phyloP scores from a whole-genome alignment of 2,797 vertebrate species.

The Urophycis tenuis region DNA sequence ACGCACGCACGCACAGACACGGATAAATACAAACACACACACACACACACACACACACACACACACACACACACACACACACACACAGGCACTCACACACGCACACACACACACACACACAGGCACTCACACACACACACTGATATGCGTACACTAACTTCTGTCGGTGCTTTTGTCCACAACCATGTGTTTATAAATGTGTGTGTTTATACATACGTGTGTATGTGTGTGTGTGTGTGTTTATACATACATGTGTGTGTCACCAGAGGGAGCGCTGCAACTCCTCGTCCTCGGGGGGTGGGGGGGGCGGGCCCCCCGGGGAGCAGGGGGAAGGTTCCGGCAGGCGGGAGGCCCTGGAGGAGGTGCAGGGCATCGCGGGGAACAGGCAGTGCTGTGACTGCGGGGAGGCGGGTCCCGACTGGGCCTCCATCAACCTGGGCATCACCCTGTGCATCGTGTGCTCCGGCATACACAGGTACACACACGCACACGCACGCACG shows the following conservation, averaged over 20 bases:
- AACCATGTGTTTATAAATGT: constrained; percentile 3
- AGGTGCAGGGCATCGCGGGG: constrained; percentile 78
- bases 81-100: no score
- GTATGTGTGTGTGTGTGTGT: not conserved
- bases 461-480: constrained; percentile 87
- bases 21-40: no score
- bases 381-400: constrained; percentile 88
- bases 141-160: constrained; percentile 15
- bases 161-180: constrained; percentile 10
- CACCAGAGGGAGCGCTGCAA: constrained; percentile 67
- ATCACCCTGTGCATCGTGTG: constrained; percentile 89
- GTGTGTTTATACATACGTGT: no score
- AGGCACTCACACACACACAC: constrained; percentile 7
- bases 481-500: not conserved
- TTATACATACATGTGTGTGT: constrained; percentile 14
- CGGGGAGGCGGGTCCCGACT: constrained; percentile 78
- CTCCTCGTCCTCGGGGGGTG: constrained; percentile 55
- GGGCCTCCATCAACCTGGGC: constrained; percentile 92
- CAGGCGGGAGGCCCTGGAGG: constrained; percentile 68
- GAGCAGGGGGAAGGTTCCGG: constrained; percentile 49
- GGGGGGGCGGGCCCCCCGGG: constrained; percentile 26
- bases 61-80: no score
- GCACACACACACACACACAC: constrained; percentile 13
- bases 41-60: no score
- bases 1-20: no score